phyloP scores from a whole-genome alignment of 2,113 vertebrate genomes.

The Lepidiolamprologus cunningtoni region DNA sequence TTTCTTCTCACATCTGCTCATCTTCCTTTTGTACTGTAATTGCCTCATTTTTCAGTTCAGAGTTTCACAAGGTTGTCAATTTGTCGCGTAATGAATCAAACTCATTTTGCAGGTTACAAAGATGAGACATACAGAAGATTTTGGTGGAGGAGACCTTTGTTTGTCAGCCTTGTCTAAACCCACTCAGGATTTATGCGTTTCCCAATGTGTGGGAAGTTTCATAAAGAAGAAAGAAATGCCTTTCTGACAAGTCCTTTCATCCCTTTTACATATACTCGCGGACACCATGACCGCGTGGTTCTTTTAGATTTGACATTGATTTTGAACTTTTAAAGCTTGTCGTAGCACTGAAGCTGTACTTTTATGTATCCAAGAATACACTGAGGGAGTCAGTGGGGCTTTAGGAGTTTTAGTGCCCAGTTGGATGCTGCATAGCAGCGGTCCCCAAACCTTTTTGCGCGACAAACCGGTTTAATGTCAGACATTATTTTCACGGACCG shows the following conservation, averaged over 20 bases:
- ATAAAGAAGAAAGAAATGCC: background rate
- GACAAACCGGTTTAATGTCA: background rate
- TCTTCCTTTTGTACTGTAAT: background rate
- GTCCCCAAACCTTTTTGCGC: background rate
- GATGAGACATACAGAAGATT: background rate
- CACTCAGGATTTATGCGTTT: background rate
- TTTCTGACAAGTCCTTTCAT: background rate
- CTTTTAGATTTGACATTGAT: background rate
- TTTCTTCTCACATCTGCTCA: background rate
- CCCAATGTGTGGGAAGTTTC: background rate
- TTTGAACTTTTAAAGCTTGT: background rate
- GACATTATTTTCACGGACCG: background rate
- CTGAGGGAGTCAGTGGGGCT: accelerated
- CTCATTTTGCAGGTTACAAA: background rate
- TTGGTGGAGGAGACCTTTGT: background rate
- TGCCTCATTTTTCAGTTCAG: background rate
- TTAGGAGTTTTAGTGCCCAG: background rate
- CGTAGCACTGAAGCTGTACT: accelerated
- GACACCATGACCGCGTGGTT: background rate
- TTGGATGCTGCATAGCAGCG: background rate
- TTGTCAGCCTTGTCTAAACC: background rate
- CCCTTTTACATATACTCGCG: background rate
- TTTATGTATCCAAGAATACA: background rate
- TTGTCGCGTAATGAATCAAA: background rate
- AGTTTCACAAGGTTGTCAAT: background rate